Evolutionary conservation across 2,888 invertebrate species (phyloP), one percentile per base, ranked within the genome.

Genomic region (Ophion slaviceki): DNA sequence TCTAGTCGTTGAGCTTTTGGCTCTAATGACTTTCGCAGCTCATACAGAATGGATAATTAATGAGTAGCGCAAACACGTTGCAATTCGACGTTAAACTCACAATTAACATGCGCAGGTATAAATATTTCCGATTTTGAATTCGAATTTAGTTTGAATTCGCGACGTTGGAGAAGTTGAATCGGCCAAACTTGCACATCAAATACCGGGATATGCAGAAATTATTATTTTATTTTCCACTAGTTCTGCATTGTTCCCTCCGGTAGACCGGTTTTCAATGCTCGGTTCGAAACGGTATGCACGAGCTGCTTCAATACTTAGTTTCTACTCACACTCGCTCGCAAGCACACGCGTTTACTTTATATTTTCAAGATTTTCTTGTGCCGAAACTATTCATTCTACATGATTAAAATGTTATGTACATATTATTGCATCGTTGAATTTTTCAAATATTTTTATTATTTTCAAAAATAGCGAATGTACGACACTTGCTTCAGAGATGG

Each of bases 211-310:
- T 17, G 53, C 14, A 17, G 3, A 17, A 17, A 53, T 11, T 53
- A 47, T 47, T 62, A 32, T 32, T 32, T 62, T 45, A 7, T 14
- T 5, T 74, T 45, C 11, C 14, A 24, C 7, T 24, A 11, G 20
- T 74, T 74, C n/a, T 24, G 24, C 24, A 45, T 75, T n/a, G 47
- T 36, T 62, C 14, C 62, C 66, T 32, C 6, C 36, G 17, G n/a
- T 66, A 24, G 53, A 24, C 20, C 2, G 10, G 20, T 66, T 77
- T 57, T 68, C 24, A 72, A 24, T 61, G 71, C 28, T 71, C 71
- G 61, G 66, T 78, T 53, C 72, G 72, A 57, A 67, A 47, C 57
- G 77, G 72, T 61, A 78, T 72, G 24, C 77, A 72, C 72, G 66
- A 72, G 20, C 24, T 57, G 72, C 66, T 72, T 8, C 11, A 36